phyloP scores from a whole-genome alignment of 2,888 invertebrate genomes.

The Cerceris rybyensis region DNA sequence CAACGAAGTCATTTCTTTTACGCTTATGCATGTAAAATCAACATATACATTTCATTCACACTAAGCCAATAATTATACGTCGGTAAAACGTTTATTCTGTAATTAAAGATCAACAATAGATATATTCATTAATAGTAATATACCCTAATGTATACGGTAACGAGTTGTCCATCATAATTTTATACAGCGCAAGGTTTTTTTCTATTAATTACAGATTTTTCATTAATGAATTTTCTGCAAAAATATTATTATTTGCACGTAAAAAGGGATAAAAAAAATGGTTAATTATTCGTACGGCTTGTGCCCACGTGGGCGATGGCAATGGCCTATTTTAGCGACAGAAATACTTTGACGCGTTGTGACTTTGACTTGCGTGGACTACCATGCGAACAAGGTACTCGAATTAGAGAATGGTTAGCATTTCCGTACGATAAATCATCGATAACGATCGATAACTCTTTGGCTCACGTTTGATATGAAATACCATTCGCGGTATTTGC shows the following conservation, averaged over 20 bases:
- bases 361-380: not conserved
- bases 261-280: not conserved
- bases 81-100: too few species aligned
- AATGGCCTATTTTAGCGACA: conserved; percentile 58
- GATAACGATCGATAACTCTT: not conserved
- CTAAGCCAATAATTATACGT: too few species aligned
- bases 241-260: not conserved
- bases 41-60: too few species aligned
- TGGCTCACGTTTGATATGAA: not conserved
- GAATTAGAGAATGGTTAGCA: conserved; percentile 21
- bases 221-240: not conserved
- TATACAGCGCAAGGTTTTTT: too few species aligned
- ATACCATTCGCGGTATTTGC: not conserved
- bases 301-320: conserved; percentile 55
- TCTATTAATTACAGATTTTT: too few species aligned
- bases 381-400: conserved; percentile 5
- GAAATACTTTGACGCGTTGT: conserved; percentile 48
- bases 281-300: conserved; percentile 4
- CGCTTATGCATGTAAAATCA: too few species aligned
- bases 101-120: too few species aligned
- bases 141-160: too few species aligned
- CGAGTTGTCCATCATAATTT: too few species aligned
- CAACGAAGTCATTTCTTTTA: too few species aligned
- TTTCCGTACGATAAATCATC: conserved; percentile 8
- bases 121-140: too few species aligned